Evolutionary conservation across 1,140 invertebrate species (phyloP).

Genomic region (Drosophila oshimai): DNA sequence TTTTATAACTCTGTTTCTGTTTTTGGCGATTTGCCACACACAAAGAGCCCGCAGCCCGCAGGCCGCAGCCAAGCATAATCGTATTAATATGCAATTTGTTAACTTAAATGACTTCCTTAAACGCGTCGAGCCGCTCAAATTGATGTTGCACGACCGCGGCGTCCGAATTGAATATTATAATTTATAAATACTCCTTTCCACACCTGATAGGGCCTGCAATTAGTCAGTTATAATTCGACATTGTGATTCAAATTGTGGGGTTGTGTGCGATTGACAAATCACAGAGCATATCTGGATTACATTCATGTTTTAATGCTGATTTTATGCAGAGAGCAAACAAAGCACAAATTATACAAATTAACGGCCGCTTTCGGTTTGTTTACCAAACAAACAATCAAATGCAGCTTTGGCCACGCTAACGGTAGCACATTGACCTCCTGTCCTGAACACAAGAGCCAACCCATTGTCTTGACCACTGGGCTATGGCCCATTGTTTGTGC

Average conservation of each 20-base stretch:
- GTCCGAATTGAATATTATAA: not conserved
- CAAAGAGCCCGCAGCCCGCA: conserved; percentile 23
- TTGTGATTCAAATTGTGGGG: conserved; percentile 7
- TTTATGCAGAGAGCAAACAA: conserved; percentile 54
- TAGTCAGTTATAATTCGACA: conserved; percentile 2
- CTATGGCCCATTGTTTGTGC: conserved; percentile 30
- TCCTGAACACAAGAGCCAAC: conserved; percentile 35
- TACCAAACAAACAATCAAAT: conserved; percentile 67
- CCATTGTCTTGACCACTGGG: conserved; percentile 27
- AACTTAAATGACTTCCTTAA: conserved; percentile 41
- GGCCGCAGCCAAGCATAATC: conserved; percentile 30
- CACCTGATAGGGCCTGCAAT: conserved; percentile 19
- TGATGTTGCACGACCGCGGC: conserved; percentile 8
- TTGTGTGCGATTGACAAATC: conserved; percentile 5
- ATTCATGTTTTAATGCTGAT: conserved; percentile 38
- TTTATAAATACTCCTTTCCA: not conserved
- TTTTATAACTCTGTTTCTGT: conserved; percentile 26
- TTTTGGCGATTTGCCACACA: conserved; percentile 1
- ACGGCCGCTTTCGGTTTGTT: conserved; percentile 32
- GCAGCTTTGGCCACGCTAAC: conserved; percentile 56
- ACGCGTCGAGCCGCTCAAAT: not conserved
- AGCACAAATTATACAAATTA: conserved; percentile 67
- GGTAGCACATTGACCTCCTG: conserved; percentile 73
- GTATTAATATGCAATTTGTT: conserved; percentile 46
- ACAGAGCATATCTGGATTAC: not conserved